Conservation (phyloP, 2,797 vertebrate species). For the Australoheros facetus region DNA sequence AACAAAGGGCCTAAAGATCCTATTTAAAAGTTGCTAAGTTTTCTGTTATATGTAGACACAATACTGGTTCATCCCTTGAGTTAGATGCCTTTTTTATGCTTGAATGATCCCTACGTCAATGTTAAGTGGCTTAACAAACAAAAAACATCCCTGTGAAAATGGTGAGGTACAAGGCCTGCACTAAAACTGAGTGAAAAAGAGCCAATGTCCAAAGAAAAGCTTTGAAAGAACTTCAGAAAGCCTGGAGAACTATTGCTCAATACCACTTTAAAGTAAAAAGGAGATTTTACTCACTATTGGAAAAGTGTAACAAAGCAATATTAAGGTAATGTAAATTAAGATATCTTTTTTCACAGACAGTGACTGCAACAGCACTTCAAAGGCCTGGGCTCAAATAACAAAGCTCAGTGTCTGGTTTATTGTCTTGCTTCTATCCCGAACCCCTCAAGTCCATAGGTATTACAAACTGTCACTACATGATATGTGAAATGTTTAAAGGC, state of each 20-base stretch:
- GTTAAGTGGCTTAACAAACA: neutral
- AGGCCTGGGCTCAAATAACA: conserved; percentile 12
- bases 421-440: conserved; percentile 5
- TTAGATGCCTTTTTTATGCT: neutral
- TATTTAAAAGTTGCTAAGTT: neutral
- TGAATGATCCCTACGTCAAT: neutral
- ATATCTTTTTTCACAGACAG: conserved; percentile 11
- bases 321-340: conserved; percentile 1
- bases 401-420: conserved; percentile 11
- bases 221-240: neutral
- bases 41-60: neutral
- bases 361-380: conserved; percentile 3
- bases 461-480: conserved; percentile 28
- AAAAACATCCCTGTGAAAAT: too few species aligned
- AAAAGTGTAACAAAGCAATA: conserved; percentile 17
- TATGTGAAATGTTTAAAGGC: conserved; percentile 29
- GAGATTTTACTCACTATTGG: neutral
- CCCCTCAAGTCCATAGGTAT: conserved; percentile 8
- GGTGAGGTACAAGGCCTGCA: neutral
- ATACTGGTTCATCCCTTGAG: neutral
- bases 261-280: neutral
- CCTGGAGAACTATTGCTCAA: neutral
- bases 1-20: neutral
- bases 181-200: neutral
- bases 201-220: neutral